Evolutionary conservation across 2,888 invertebrate species (phyloP).

Genomic region (Apotomis turbidana): DNA sequence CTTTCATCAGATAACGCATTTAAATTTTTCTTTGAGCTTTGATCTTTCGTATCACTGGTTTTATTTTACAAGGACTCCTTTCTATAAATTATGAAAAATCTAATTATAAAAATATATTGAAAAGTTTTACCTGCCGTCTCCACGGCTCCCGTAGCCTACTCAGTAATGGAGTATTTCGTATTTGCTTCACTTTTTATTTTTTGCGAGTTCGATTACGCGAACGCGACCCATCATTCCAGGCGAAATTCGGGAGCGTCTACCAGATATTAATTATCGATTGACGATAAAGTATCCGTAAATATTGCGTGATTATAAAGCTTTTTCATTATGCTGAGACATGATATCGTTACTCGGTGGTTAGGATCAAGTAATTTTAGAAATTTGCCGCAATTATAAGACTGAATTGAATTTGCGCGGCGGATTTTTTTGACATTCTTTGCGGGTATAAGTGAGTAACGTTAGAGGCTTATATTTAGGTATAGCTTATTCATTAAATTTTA

Average conservation of each 20-base stretch:
- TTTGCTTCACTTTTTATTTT: constrained; percentile 84
- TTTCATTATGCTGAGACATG: constrained; percentile 50
- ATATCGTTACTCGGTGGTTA: constrained; percentile 40
- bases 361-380: constrained; percentile 42
- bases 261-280: constrained; percentile 84
- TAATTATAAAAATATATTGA: background rate
- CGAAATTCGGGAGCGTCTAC: constrained; percentile 84
- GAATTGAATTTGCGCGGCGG: constrained; percentile 13
- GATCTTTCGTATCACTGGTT: too few relatives aligned
- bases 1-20: too few relatives aligned
- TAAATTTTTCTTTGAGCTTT: too few relatives aligned
- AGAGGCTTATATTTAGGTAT: too few relatives aligned
- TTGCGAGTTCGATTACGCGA: constrained; percentile 82
- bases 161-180: constrained; percentile 83
- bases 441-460: background rate
- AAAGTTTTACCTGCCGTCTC: constrained; percentile 55
- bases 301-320: constrained; percentile 60
- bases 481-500: too few relatives aligned
- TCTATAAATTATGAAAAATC: background rate
- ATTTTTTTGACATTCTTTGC: constrained; percentile 1
- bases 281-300: constrained; percentile 79
- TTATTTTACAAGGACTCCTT: too few relatives aligned
- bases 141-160: constrained; percentile 56
- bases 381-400: constrained; percentile 26
- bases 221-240: constrained; percentile 80